Evolutionary conservation across 30 jellyfish, hydroid and myxozoan species (phyloP).

Genomic region (Aurelia aurita): DNA sequence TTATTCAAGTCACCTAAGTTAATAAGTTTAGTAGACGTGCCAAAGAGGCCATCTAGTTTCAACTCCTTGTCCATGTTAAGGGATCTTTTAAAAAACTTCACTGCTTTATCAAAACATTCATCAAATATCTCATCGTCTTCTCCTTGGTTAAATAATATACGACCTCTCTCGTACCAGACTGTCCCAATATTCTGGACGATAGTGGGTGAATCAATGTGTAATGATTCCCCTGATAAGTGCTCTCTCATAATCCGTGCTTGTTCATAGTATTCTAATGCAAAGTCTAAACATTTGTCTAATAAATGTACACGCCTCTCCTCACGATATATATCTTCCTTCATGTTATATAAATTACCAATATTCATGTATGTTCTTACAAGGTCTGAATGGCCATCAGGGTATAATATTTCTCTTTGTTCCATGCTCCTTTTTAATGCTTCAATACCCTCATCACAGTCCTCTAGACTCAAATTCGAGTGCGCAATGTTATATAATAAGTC

Average conservation of each 20-base stretch:
- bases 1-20: constrained; percentile 47
- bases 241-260: constrained; percentile 35
- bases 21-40: constrained; percentile 34
- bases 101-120: constrained; percentile 24
- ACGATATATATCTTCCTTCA: constrained; percentile 34
- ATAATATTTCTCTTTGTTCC: constrained; percentile 4
- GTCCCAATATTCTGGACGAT: constrained; percentile 46
- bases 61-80: constrained; percentile 39
- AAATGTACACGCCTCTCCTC: not conserved
- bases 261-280: constrained; percentile 25
- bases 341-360: constrained; percentile 38
- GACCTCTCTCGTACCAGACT: constrained; percentile 26
- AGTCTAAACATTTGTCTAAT: not conserved
- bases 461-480: constrained; percentile 10
- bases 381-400: constrained; percentile 36
- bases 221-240: not conserved
- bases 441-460: constrained; percentile 41
- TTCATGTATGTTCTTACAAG: constrained; percentile 7
- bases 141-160: not conserved
- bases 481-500: constrained; percentile 14
- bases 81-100: not conserved
- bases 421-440: constrained; percentile 19
- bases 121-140: not conserved
- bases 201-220: constrained; percentile 44
- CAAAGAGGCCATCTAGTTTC: constrained; percentile 48